Percentiles rank a stretch among this genome's conserved stretches.
Conservation (phyloP, 2,888 invertebrate genomes). For the Syritta pipiens region DNA sequence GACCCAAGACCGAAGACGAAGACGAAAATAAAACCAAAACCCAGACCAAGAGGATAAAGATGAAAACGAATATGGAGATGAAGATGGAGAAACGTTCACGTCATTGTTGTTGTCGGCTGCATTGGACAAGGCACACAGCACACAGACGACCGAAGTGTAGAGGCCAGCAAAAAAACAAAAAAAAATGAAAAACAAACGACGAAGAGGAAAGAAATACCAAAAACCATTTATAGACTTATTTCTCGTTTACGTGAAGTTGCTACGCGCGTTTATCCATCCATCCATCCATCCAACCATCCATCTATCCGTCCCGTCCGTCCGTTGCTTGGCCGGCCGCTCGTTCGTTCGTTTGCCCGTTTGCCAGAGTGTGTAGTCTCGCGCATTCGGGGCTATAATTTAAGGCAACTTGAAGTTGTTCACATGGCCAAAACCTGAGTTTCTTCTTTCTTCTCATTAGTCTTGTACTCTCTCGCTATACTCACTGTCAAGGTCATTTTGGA, state of each 20-base stretch:
- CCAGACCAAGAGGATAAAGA: neutral
- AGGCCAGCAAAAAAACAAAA: slow-evolving; percentile 8
- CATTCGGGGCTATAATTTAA: slow-evolving; percentile 61
- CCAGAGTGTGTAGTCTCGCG: slow-evolving; percentile 33
- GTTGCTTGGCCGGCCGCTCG: slow-evolving; percentile 45
- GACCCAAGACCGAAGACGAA: too few species aligned
- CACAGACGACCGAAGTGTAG: neutral
- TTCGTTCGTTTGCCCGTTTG: slow-evolving; percentile 10
- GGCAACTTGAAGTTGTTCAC: slow-evolving; percentile 58
- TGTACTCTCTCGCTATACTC: slow-evolving; percentile 64
- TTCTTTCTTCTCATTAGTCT: slow-evolving; percentile 65
- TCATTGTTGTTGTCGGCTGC: neutral
- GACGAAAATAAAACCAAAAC: neutral
- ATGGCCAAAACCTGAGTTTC: slow-evolving; percentile 68
- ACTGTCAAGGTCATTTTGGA: slow-evolving; percentile 68
- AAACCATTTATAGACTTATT: slow-evolving; percentile 63
- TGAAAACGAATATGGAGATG: slow-evolving; percentile 8
- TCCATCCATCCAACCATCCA: too few species aligned
- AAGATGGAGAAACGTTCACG: slow-evolving; percentile 9
- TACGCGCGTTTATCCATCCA: slow-evolving; percentile 60
- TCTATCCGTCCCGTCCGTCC: slow-evolving; percentile 21
- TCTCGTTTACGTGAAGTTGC: slow-evolving; percentile 62
- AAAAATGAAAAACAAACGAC: slow-evolving; percentile 34
- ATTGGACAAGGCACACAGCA: too few species aligned
- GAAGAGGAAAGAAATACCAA: slow-evolving; percentile 60